Conservation (phyloP, 2,797 vertebrate species). For the Rhyacichthys aspro region DNA sequence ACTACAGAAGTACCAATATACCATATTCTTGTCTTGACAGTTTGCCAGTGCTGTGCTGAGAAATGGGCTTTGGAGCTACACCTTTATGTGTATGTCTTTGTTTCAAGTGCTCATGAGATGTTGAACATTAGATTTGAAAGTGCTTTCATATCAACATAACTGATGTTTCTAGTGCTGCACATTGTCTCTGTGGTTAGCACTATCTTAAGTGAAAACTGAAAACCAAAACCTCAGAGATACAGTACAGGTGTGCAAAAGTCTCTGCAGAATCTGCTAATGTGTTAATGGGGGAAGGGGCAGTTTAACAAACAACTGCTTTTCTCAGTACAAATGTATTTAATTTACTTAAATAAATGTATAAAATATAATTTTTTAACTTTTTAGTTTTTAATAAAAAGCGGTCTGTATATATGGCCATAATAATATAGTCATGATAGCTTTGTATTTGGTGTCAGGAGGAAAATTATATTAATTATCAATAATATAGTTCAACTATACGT, state of each 20-base stretch:
- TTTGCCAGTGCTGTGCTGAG: too few species aligned
- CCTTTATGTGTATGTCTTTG: neutral
- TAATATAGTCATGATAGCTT: too few species aligned
- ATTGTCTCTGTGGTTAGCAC: conserved; percentile 30
- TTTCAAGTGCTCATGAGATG: neutral
- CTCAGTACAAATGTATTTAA: neutral
- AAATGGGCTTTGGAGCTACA: neutral
- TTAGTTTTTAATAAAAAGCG: too few species aligned
- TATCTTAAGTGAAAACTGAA: conserved; percentile 50
- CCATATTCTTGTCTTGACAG: neutral
- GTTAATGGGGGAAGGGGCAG: neutral
- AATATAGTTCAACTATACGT: too few species aligned
- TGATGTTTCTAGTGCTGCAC: neutral
- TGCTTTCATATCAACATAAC: neutral
- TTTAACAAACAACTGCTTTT: conserved; percentile 5
- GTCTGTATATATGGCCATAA: too few species aligned
- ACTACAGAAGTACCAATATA: neutral
- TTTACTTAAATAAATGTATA: too few species aligned
- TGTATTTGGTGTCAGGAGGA: too few species aligned
- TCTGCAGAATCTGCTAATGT: conserved; percentile 3
- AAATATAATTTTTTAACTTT: too few species aligned
- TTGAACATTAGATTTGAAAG: neutral
- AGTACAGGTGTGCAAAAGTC: conserved; percentile 68
- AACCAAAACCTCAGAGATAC: conserved; percentile 62
- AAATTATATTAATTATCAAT: too few species aligned